These are phyloP conservation scores for Leptinotarsa lineolata DNA, from an alignment of 1,140 invertebrate species.

Conservation along the genomic window DNA sequence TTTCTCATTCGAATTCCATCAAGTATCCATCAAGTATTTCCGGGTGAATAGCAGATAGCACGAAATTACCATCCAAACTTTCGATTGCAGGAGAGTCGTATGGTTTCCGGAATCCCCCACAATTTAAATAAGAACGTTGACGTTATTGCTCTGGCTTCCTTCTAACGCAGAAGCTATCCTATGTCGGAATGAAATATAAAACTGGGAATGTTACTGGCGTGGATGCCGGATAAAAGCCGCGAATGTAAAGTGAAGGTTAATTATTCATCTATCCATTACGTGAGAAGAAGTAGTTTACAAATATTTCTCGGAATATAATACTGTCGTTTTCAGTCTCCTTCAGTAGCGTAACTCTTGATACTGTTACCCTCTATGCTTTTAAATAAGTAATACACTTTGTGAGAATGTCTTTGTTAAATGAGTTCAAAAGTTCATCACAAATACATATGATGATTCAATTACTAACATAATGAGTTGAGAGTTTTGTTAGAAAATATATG, in stretches of 20 bases:
- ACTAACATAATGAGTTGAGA: no score
- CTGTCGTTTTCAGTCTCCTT: not conserved
- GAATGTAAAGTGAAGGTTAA: constrained; percentile 3
- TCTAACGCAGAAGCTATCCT: constrained; percentile 13
- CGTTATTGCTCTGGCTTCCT: constrained; percentile 18
- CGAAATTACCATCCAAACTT: not conserved
- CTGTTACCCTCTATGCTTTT: no score
- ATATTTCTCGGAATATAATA: not conserved
- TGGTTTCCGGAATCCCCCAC: constrained; percentile 2
- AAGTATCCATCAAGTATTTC: no score
- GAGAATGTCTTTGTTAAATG: no score
- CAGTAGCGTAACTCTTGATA: not conserved
- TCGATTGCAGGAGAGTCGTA: not conserved
- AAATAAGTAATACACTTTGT: no score
- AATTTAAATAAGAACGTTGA: constrained; percentile 17
- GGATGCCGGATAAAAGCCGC: not conserved
- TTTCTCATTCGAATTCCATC: no score
- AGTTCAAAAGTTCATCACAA: no score
- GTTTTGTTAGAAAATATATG: no score
- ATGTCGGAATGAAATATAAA: constrained; percentile 18
- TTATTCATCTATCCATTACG: constrained; percentile 18
- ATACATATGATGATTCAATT: no score
- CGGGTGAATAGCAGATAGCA: not conserved
- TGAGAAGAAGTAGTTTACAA: constrained; percentile 24
- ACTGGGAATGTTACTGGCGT: constrained; percentile 9